Conservation (phyloP, 2,888 invertebrate genomes). For the Ophion ventricosus region DNA sequence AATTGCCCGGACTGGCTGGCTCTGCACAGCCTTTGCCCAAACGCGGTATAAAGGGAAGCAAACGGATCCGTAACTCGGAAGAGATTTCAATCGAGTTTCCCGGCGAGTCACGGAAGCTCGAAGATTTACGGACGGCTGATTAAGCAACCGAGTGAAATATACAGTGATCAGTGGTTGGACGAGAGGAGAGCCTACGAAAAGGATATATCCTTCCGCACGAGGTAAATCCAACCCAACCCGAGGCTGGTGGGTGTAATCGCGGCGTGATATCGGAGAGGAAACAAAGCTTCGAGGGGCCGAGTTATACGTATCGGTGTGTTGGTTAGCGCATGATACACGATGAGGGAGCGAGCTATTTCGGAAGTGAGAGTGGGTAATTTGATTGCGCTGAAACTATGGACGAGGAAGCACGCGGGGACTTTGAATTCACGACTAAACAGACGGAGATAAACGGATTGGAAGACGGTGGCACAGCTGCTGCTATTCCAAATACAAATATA, state of each 20-base stretch:
- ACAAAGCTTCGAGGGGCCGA: slow-evolving; percentile 51
- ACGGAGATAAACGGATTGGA: slow-evolving; percentile 35
- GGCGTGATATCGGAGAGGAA: slow-evolving; percentile 30
- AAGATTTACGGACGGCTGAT: slow-evolving; percentile 62
- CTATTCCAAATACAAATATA: slow-evolving; percentile 56
- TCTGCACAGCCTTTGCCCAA: background rate
- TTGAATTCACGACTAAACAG: slow-evolving; percentile 60
- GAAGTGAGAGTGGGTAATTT: slow-evolving; percentile 58
- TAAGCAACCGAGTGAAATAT: slow-evolving; percentile 52
- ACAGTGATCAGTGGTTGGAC: slow-evolving; percentile 19
- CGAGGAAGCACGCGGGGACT: slow-evolving; percentile 42
- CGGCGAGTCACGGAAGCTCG: slow-evolving; percentile 37
- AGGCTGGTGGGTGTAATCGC: slow-evolving; percentile 34
- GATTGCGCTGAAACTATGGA: slow-evolving; percentile 56
- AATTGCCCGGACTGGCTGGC: background rate
- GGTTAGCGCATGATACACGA: slow-evolving; percentile 55
- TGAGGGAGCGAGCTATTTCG: slow-evolving; percentile 7
- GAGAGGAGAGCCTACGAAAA: slow-evolving; percentile 34
- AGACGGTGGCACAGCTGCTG: slow-evolving; percentile 55
- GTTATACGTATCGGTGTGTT: slow-evolving; percentile 58
- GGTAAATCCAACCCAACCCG: slow-evolving; percentile 53
- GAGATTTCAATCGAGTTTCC: slow-evolving; percentile 62
- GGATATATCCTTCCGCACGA: slow-evolving; percentile 49
- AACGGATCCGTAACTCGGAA: slow-evolving; percentile 51
- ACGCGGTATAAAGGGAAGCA: slow-evolving; percentile 32